A percentile compares a stretch with the other conserved stretches of the same genome.
phyloP scores from a whole-genome alignment of 2,888 invertebrate genomes.

The Drosophila neonasuta region DNA sequence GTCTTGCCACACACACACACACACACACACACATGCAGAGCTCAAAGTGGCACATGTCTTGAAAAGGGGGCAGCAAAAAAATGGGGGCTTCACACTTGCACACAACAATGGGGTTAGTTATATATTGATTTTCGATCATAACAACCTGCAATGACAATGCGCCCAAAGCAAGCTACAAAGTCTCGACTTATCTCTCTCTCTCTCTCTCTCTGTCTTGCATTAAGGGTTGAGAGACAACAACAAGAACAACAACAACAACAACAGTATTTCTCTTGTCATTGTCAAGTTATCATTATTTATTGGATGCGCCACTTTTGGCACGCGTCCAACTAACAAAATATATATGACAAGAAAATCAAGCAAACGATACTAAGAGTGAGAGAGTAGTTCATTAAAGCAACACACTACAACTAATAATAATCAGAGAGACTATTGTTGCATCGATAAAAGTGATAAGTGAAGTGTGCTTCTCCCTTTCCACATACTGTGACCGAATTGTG shows the following conservation, averaged over 20 bases:
- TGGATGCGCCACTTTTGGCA: constrained; percentile 72
- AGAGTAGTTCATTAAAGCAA: background rate
- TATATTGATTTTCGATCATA: constrained; percentile 74
- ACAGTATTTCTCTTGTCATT: constrained; percentile 53
- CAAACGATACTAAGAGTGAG: background rate
- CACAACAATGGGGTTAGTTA: constrained; percentile 39
- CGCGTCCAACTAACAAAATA: constrained; percentile 39
- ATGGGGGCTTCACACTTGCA: constrained; percentile 4
- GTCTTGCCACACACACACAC: background rate
- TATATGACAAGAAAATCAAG: constrained; percentile 10
- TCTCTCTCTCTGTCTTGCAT: background rate
- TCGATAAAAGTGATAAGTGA: constrained; percentile 37
- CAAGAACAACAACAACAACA: background rate
- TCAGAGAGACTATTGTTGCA: background rate
- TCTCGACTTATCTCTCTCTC: constrained; percentile 40
- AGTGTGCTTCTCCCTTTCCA: constrained; percentile 27
- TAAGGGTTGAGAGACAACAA: background rate
- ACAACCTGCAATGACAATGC: constrained; percentile 61
- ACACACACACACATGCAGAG: background rate
- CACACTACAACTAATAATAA: constrained; percentile 12
- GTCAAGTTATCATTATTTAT: constrained; percentile 72
- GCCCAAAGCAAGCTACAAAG: constrained; percentile 22
- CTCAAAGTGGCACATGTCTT: constrained; percentile 23
- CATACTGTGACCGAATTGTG: constrained; percentile 59
- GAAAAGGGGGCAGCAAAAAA: background rate